Percentiles rank a stretch among this genome's conserved stretches.
phyloP scores from a whole-genome alignment of 2,113 vertebrate genomes.

The Cryptomyrus ogoouensis region DNA sequence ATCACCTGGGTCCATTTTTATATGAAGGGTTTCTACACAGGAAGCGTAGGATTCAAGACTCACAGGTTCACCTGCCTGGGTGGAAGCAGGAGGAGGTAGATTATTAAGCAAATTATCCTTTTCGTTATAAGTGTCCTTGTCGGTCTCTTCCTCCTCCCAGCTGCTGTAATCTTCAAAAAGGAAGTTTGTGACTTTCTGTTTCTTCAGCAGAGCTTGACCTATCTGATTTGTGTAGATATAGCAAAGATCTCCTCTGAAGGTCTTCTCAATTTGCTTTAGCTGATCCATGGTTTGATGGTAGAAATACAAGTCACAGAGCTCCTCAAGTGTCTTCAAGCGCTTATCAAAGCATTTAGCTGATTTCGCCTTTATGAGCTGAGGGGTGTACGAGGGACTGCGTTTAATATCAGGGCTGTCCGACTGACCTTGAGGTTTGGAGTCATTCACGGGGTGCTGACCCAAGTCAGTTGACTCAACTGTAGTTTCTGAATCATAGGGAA shows the following conservation, averaged over 20 bases:
- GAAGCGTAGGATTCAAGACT: slow-evolving; percentile 77
- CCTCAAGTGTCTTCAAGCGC: slow-evolving; percentile 77
- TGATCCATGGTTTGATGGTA: slow-evolving; percentile 78
- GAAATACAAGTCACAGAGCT: slow-evolving; percentile 84
- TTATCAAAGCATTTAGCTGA: slow-evolving; percentile 75
- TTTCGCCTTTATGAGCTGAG: slow-evolving; percentile 71
- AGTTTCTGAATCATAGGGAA: slow-evolving; percentile 63
- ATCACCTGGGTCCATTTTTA: slow-evolving; percentile 75
- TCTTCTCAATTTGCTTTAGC: slow-evolving; percentile 69
- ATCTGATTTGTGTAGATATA: slow-evolving; percentile 66
- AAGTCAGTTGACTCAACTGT: background rate
- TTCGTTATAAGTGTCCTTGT: slow-evolving; percentile 38
- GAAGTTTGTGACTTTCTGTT: slow-evolving; percentile 72
- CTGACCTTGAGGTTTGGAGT: slow-evolving; percentile 35
- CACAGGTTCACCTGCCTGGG: slow-evolving; percentile 51
- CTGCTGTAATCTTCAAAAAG: slow-evolving; percentile 73
- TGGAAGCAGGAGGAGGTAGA: slow-evolving; percentile 33
- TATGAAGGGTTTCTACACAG: slow-evolving; percentile 84
- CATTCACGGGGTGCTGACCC: slow-evolving; percentile 30
- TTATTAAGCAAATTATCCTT: slow-evolving; percentile 31
- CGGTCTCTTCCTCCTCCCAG: slow-evolving; percentile 43
- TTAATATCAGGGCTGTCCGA: slow-evolving; percentile 26
- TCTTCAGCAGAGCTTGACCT: slow-evolving; percentile 63
- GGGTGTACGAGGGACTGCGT: slow-evolving; percentile 57
- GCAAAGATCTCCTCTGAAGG: slow-evolving; percentile 75